Base-by-base conservation (phyloP, 1,140 invertebrate species). In the Drosophila albomicans region DNA sequence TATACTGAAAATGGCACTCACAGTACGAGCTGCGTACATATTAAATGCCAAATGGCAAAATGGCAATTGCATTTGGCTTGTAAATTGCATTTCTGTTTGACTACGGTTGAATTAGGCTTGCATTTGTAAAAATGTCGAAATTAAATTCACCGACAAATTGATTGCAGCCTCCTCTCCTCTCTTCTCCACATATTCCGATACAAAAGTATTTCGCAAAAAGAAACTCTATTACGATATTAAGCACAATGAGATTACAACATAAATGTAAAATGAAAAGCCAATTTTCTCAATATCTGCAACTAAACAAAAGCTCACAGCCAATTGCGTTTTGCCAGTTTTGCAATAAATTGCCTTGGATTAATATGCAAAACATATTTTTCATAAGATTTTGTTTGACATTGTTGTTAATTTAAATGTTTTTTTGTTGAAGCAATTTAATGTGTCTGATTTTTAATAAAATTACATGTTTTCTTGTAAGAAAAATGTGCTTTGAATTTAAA, bases 1-100 rank as follows among this genome's bases (percentile, higher is more conserved):
- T 25, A 25, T 25, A 25, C 20, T 64, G 49, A 61, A 62, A 30
- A 59, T 66, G 41, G 62, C 32, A 20, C 25, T 51, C 48, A 20
- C 20, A 45, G 52, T 41, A 5, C 41, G 65, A 20, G 41, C n/a
- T 51, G 56, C 56, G 65, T 74, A n/a, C 65, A 69, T 74, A 62
- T 69, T 74, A 74, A 74, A 74, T 71, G 66, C 15, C 16, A 43
- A 16, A 58, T 59, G 73, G 67, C 73, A 75, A 75, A 25, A 38
- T 38, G 35, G 35, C 35, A 38, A 38, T 38, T 38, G 35, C 35
- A 38, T 38, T 38, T 38, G 35, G 35, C 35, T 38, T 38, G 61
- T 58, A 75, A 75, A 75, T 75, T 75, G 52, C 72, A 75, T 71
- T 75, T 65, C 54, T 71, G 59, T 75, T 71, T 75, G 73, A 65